Conservation (phyloP, 1,140 invertebrate genomes). For the Calephelis nemesis region DNA sequence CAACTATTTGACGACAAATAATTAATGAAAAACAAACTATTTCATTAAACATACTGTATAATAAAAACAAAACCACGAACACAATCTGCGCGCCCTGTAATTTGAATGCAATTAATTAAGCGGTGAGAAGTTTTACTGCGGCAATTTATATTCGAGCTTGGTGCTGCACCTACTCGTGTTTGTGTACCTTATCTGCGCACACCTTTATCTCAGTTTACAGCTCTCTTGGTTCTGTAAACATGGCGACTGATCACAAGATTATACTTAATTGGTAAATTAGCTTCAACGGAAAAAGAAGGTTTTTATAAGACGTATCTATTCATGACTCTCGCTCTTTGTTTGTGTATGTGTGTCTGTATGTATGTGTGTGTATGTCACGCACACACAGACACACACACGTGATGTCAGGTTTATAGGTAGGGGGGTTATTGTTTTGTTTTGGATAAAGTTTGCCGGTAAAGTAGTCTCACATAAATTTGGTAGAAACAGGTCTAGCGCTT, state of each 20-base stretch:
- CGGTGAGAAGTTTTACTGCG: slow-evolving; percentile 53
- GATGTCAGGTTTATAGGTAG: too few species aligned
- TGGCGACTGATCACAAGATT: neutral
- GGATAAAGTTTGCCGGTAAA: too few species aligned
- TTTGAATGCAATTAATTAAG: slow-evolving; percentile 66
- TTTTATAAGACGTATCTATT: too few species aligned
- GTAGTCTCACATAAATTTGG: too few species aligned
- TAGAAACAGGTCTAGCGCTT: too few species aligned
- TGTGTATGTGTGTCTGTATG: too few species aligned
- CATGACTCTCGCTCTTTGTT: too few species aligned
- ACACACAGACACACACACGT: too few species aligned
- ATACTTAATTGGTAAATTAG: neutral
- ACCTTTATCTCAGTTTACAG: slow-evolving; percentile 45
- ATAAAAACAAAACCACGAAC: slow-evolving; percentile 9
- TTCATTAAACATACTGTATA: neutral
- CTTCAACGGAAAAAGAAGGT: too few species aligned
- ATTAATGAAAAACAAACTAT: neutral
- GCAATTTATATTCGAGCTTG: slow-evolving; percentile 60
- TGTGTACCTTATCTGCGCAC: slow-evolving; percentile 36
- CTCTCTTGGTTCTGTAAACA: slow-evolving; percentile 23
- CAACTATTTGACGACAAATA: neutral
- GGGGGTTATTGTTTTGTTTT: too few species aligned
- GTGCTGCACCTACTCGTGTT: slow-evolving; percentile 37
- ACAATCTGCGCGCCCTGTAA: slow-evolving; percentile 38
- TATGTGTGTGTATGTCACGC: too few species aligned